Evolutionary conservation across 2,888 invertebrate species (phyloP).

Genomic region (Drosophila testacea): DNA sequence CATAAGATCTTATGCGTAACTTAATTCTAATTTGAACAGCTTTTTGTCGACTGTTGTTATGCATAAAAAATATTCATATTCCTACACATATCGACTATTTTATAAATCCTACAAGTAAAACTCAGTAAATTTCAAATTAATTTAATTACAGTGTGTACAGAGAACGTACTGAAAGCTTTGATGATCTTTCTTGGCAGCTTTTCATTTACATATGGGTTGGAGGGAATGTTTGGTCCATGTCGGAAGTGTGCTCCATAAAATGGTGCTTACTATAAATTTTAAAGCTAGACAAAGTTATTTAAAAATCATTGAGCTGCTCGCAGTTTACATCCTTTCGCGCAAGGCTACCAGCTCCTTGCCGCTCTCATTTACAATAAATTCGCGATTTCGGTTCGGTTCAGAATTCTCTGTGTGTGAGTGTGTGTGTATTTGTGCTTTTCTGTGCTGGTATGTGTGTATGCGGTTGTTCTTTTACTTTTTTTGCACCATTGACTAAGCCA

Average conservation of each 20-base stretch:
- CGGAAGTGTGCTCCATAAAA: slow-evolving; percentile 58
- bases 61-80: too few species aligned
- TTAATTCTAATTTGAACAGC: too few species aligned
- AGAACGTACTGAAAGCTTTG: neutral
- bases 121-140: too few species aligned
- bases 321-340: slow-evolving; percentile 35
- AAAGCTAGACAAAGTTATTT: slow-evolving; percentile 66
- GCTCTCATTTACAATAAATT: slow-evolving; percentile 75
- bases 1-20: too few species aligned
- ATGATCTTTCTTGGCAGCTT: neutral
- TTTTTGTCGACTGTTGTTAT: too few species aligned
- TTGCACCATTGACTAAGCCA: slow-evolving; percentile 81
- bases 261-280: slow-evolving; percentile 71
- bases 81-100: neutral
- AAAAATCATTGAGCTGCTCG: slow-evolving; percentile 63
- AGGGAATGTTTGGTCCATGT: slow-evolving; percentile 1
- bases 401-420: slow-evolving; percentile 5
- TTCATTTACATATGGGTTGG: neutral
- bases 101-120: neutral
- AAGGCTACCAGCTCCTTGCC: slow-evolving; percentile 22
- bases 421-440: slow-evolving; percentile 43
- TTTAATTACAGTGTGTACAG: neutral
- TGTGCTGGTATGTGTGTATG: slow-evolving; percentile 7
- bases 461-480: slow-evolving; percentile 43
- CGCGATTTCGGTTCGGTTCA: slow-evolving; percentile 70